phyloP scores from a whole-genome alignment of 2,888 invertebrate species.

The Isotomurus palustris region DNA sequence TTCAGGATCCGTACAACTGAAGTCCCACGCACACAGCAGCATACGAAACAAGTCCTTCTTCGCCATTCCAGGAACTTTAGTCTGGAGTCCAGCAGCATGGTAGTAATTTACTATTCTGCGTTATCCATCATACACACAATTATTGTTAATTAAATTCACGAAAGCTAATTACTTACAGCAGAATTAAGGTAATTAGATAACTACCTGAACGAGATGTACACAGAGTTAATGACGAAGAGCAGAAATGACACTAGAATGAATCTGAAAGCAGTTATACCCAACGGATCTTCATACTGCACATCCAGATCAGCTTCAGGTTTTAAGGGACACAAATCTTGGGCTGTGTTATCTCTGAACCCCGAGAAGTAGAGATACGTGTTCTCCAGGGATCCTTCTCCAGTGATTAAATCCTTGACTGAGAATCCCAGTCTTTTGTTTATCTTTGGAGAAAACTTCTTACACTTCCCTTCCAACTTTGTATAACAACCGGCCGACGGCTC shows the following conservation, averaged over 20 bases:
- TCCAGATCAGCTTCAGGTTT: background rate
- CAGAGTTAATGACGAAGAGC: conserved; percentile 14
- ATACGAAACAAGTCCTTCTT: conserved; percentile 18
- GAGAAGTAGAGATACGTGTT: conserved; percentile 2
- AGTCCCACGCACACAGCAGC: conserved; percentile 29
- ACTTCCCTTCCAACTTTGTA: too few relatives aligned
- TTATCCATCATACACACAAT: conserved; percentile 2
- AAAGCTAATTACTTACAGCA: background rate
- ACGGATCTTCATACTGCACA: background rate
- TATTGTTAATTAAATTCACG: background rate
- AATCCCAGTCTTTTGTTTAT: background rate
- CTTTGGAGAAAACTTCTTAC: background rate
- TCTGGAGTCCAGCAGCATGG: conserved; percentile 15
- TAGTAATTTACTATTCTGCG: conserved; percentile 10
- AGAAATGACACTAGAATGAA: conserved; percentile 13
- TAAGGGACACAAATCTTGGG: background rate
- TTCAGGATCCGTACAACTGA: conserved; percentile 12
- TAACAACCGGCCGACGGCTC: background rate
- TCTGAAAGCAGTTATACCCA: conserved; percentile 8
- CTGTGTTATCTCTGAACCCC: background rate
- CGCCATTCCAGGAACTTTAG: conserved; percentile 13
- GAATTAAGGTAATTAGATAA: background rate
- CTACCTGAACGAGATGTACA: conserved; percentile 4
- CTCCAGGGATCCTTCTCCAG: background rate
- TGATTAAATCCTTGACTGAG: background rate